A percentile compares a stretch with the other conserved stretches of the same genome.
Conservation (phyloP, 1,140 invertebrate species). For the Hydropsyche tenuis region DNA sequence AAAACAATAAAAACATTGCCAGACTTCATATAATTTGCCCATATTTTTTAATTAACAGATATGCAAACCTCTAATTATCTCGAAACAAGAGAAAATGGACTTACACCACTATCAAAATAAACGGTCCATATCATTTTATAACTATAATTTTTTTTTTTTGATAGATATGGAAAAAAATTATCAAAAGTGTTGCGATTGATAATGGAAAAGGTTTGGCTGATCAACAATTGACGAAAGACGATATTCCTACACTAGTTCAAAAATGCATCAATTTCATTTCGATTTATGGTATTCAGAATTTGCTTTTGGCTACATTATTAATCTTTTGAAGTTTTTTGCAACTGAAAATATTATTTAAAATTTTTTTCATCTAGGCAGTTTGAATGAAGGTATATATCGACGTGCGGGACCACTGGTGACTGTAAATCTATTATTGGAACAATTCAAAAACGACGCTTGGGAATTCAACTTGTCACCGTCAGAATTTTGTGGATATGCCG, state of each 20-base stretch:
- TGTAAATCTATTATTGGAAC: conserved; percentile 75
- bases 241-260: conserved; percentile 87
- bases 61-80: too few species aligned
- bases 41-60: too few species aligned
- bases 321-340: conserved; percentile 29
- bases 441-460: conserved; percentile 82
- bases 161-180: conserved; percentile 74
- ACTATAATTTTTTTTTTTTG: conserved; percentile 44
- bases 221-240: conserved; percentile 84
- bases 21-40: too few species aligned
- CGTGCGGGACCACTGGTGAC: conserved; percentile 77
- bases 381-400: conserved; percentile 86
- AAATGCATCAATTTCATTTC: conserved; percentile 91
- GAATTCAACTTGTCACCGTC: conserved; percentile 77
- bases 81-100: too few species aligned
- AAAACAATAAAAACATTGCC: too few species aligned
- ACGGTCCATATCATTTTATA: too few species aligned
- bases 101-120: too few species aligned
- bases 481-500: conserved; percentile 83
- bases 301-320: conserved; percentile 43
- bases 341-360: conserved; percentile 3
- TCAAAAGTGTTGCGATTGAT: conserved; percentile 75
- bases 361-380: conserved; percentile 67
- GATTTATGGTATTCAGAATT: conserved; percentile 69
- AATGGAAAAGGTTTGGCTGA: conserved; percentile 79